Base-by-base conservation (phyloP, 2,888 invertebrate genomes). In the Temnothorax ravouxi region DNA sequence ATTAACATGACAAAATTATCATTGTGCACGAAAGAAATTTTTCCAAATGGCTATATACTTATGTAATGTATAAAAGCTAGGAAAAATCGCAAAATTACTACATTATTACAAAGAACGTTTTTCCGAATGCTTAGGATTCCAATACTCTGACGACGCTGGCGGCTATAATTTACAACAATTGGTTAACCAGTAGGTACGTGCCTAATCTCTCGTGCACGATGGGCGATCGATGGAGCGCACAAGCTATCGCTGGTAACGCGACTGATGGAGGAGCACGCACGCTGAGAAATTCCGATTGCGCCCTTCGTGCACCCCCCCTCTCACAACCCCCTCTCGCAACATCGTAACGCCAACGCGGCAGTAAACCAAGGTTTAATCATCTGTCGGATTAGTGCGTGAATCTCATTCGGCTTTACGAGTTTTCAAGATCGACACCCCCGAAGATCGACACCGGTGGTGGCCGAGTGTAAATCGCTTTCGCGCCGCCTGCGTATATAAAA, bases 351-450 rank as follows among this genome's bases (percentile, higher is more conserved):
- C 87, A 86, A 87, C 86, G 89, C 72, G 84, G 88, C 88, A 88
- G 87, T 92, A 92, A 92, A 91, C 88, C 91, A 89, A 89, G 91
- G 91, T 93, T 93, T 94, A 93, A 94, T 93, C 93, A 93, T 93
- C 92, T 89, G 91, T 86, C 88, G 93, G 93, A 93, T 93, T 92
- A 93, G 91, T 90, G 92, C 90, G 90, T 91, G 93, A 92, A 92
- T 94, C 94, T 94, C 93, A 94, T 94, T 94, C 92, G 92, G 91
- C 91, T 94, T 94, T 94, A 94, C 94, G 94, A 94, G 92, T 92
- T 93, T 93, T 92, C 92, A 91, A 94, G 93, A 94, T 93, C 91
- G 89, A 89, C 89, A 84, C 89, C 85, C 81, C 66, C 75, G 72
- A 74, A 76, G 83, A 85, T 77, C 56, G 80, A 66, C 67, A 79